Percentiles rank a stretch among this genome's conserved stretches.
Evolutionary conservation across 2,888 invertebrate genomes (phyloP).

Genomic region (Epinotia nisella): DNA sequence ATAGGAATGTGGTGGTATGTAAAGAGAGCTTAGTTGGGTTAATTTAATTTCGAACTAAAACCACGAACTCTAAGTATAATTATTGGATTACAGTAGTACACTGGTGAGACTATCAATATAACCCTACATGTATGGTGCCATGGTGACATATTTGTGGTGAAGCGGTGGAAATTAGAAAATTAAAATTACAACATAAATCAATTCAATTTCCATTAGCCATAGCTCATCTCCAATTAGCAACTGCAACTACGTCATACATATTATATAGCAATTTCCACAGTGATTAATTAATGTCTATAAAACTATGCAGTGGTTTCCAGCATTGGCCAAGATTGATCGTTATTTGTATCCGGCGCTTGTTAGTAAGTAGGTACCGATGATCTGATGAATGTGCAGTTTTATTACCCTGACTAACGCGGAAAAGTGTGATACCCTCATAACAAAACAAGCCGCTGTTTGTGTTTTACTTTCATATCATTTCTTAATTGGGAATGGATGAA

Average conservation of each 20-base stretch:
- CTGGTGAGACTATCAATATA: too few species aligned
- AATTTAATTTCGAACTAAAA: too few species aligned
- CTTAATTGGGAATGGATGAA: too few species aligned
- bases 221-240: background rate
- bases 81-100: too few species aligned
- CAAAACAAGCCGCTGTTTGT: slow-evolving; percentile 12
- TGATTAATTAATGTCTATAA: slow-evolving; percentile 3
- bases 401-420: background rate
- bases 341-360: background rate
- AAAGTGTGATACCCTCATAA: slow-evolving; percentile 5
- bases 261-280: background rate
- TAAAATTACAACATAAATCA: background rate
- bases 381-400: background rate
- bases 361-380: background rate
- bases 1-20: too few species aligned
- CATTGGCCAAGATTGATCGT: background rate
- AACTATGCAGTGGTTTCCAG: background rate
- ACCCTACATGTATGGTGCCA: background rate
- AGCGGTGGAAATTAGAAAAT: slow-evolving; percentile 3
- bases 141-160: background rate
- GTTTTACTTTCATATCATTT: background rate
- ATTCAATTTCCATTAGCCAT: background rate
- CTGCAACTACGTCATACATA: background rate
- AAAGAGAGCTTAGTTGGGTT: too few species aligned
- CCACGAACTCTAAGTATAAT: too few species aligned